These are phyloP conservation scores for Sarcoramphus papa DNA, from an alignment of 2,797 vertebrate species.

Conservation along the genomic window DNA sequence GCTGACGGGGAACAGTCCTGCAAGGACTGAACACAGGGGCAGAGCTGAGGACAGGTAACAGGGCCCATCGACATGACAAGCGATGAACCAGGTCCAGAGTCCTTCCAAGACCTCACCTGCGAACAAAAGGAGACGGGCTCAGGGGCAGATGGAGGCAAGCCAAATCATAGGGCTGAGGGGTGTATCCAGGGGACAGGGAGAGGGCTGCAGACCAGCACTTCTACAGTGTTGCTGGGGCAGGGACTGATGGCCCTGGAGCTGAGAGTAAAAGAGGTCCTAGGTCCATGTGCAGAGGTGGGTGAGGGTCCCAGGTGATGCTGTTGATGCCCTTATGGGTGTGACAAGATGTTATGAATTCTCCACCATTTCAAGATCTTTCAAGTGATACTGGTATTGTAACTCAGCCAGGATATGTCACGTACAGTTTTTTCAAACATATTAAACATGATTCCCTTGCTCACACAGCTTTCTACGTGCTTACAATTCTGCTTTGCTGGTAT, in stretches of 20 bases:
- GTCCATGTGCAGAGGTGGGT: neutral
- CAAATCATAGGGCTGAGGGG: rapidly evolving
- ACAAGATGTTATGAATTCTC: neutral
- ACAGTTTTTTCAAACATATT: neutral
- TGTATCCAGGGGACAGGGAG: neutral
- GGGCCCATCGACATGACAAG: neutral
- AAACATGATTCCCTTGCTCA: neutral
- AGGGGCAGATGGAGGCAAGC: neutral
- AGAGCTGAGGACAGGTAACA: neutral
- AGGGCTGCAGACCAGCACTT: neutral
- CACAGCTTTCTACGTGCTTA: neutral
- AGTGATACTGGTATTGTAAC: neutral
- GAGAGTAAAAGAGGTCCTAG: neutral
- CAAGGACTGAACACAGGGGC: neutral
- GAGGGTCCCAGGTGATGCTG: neutral
- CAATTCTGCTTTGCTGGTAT: neutral
- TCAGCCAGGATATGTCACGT: neutral
- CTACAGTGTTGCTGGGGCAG: neutral
- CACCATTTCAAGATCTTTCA: neutral
- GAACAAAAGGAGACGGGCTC: neutral
- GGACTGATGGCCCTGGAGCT: neutral
- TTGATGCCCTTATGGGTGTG: neutral
- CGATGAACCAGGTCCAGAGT: rapidly evolving
- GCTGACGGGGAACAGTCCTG: neutral
- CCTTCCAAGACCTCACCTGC: neutral